Evolutionary conservation across 2,888 invertebrate genomes (phyloP).

Genomic region (Trichacis sp.): DNA sequence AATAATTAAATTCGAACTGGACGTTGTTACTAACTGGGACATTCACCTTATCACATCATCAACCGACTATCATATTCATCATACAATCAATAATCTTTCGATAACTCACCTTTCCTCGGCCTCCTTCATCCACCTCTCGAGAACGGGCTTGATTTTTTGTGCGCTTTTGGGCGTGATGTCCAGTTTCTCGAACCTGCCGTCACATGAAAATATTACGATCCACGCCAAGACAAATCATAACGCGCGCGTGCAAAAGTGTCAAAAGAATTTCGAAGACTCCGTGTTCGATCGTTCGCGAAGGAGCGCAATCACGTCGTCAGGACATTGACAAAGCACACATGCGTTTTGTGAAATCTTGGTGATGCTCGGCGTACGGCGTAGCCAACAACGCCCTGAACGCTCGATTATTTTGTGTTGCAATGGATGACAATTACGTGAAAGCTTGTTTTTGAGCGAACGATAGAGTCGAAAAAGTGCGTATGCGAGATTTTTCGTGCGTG

Average conservation of each 20-base stretch:
- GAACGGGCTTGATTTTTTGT: conserved; percentile 98
- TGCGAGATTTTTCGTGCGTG: conserved; percentile 55
- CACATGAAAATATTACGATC: conserved; percentile 21
- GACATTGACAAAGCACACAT: conserved; percentile 70
- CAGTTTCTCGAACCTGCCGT: conserved; percentile 94
- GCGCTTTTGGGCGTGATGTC: conserved; percentile 99
- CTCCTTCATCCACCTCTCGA: conserved; percentile 99
- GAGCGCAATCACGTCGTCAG: conserved; percentile 66
- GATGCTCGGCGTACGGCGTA: conserved; percentile 68
- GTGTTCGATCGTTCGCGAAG: conserved; percentile 49
- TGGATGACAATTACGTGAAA: conserved; percentile 27
- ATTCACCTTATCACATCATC: too few relatives aligned
- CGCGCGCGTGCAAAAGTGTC: too few relatives aligned
- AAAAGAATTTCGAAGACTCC: conserved; percentile 30
- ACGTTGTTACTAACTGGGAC: too few relatives aligned
- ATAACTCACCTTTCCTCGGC: conserved; percentile 91
- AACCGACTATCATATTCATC: conserved; percentile 25
- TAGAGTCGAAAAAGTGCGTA: conserved; percentile 40
- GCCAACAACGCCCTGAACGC: conserved; percentile 56
- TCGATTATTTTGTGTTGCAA: conserved; percentile 19
- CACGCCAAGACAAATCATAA: too few relatives aligned
- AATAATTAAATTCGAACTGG: too few relatives aligned
- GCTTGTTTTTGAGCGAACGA: conserved; percentile 23
- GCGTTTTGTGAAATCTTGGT: conserved; percentile 62
- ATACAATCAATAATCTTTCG: conserved; percentile 25